phyloP scores from a whole-genome alignment of 1,140 invertebrate species.

The Zaprionus camerounensis region DNA sequence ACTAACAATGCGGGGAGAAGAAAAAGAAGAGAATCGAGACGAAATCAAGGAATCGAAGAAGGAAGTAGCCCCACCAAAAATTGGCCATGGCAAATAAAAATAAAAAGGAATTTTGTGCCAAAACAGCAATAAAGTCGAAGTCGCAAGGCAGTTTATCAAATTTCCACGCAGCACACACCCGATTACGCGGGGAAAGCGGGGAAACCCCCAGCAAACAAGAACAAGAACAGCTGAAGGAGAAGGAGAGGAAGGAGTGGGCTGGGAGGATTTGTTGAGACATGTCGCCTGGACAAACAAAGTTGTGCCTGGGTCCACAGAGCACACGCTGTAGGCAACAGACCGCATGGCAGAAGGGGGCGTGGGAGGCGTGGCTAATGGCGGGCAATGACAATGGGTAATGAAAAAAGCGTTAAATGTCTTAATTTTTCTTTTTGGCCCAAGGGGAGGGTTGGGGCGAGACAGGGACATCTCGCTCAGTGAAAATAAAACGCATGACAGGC shows the following conservation, averaged over 20 bases:
- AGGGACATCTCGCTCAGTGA: slow-evolving; percentile 39
- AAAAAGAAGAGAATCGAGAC: slow-evolving; percentile 37
- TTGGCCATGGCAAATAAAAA: slow-evolving; percentile 69
- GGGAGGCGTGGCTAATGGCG: background rate
- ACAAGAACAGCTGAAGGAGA: slow-evolving; percentile 24
- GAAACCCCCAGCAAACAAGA: slow-evolving; percentile 37
- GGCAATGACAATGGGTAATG: slow-evolving; percentile 56
- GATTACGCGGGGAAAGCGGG: slow-evolving; percentile 10
- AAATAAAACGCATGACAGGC: slow-evolving; percentile 72
- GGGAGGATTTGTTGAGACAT: slow-evolving; percentile 40
- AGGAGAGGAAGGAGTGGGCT: background rate
- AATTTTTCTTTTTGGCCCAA: slow-evolving; percentile 57
- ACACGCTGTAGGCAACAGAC: background rate
- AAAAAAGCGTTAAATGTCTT: slow-evolving; percentile 80
- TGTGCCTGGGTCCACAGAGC: slow-evolving; percentile 10
- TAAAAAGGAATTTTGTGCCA: slow-evolving; percentile 68
- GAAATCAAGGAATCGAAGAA: slow-evolving; percentile 26
- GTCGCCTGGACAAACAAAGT: slow-evolving; percentile 43
- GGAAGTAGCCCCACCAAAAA: slow-evolving; percentile 41
- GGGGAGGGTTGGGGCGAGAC: background rate
- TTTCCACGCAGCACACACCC: slow-evolving; percentile 68
- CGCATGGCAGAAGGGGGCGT: background rate
- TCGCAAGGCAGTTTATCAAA: slow-evolving; percentile 82
- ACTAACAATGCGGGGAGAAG: slow-evolving; percentile 49
- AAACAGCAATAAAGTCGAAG: slow-evolving; percentile 80